Evolutionary conservation across 2,113 vertebrate genomes (phyloP).

Genomic region (Pyrgilauda ruficollis): DNA sequence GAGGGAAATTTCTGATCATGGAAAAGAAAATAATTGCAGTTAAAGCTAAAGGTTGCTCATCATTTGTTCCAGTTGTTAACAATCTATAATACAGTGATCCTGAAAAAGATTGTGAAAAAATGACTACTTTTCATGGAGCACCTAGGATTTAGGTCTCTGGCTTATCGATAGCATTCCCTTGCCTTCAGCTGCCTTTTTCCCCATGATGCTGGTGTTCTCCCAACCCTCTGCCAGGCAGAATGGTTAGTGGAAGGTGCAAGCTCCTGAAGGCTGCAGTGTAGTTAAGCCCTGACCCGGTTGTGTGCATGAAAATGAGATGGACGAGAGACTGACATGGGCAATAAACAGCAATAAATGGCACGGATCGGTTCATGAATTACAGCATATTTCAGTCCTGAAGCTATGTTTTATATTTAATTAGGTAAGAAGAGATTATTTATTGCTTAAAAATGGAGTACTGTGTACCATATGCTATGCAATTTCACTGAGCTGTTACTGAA

Average conservation of each 20-base stretch:
- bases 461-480: neutral
- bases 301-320: neutral
- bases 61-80: neutral
- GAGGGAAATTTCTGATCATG: neutral
- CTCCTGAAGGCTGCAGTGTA: neutral
- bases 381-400: neutral
- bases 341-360: neutral
- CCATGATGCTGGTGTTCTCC: neutral
- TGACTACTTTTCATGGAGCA: neutral
- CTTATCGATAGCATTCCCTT: accelerated
- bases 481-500: neutral
- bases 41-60: neutral
- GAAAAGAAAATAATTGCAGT: neutral
- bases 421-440: neutral
- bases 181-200: neutral
- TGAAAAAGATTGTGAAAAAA: neutral
- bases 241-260: neutral
- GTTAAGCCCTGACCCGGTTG: neutral
- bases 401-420: constrained; percentile 20
- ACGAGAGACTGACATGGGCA: neutral
- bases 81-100: neutral
- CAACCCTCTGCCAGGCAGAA: neutral
- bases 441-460: constrained; percentile 23
- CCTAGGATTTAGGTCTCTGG: neutral
- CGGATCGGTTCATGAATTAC: neutral